These are phyloP conservation scores for Colinus virginianus DNA, from an alignment of 2,113 vertebrate species.

Conservation along the genomic window DNA sequence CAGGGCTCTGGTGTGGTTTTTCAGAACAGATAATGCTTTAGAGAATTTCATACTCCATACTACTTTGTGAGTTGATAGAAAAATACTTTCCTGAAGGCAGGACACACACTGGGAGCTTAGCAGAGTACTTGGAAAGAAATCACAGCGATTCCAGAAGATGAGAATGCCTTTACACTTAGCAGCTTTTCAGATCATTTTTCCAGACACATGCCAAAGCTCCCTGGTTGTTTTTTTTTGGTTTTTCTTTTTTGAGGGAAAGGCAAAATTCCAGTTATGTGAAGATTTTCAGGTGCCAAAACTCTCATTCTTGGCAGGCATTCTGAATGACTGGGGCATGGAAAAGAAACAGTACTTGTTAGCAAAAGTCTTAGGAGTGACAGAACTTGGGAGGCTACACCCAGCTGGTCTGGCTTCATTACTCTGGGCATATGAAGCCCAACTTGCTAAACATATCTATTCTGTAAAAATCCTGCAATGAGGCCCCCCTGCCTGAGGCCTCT, in stretches of 20 bases:
- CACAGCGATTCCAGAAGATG: not conserved
- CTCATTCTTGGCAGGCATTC: not conserved
- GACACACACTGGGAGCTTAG: not conserved
- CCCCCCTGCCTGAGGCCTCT: not conserved
- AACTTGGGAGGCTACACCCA: not conserved
- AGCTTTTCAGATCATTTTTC: not conserved
- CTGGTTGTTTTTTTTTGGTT: not conserved
- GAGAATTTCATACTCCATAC: not conserved
- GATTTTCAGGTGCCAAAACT: not conserved
- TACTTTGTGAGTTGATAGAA: not conserved
- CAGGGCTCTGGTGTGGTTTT: not conserved
- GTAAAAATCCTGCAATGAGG: not conserved
- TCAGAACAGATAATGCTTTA: not conserved
- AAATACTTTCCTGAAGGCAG: not conserved
- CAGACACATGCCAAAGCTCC: not conserved
- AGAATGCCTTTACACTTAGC: not conserved
- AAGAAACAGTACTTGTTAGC: not conserved
- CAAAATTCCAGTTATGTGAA: not conserved
- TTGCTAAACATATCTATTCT: accelerated
- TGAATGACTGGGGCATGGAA: not conserved
- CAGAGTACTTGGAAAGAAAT: not conserved
- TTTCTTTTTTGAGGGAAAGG: not conserved
- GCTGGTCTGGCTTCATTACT: not conserved
- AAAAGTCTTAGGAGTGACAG: not conserved
- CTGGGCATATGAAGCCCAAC: not conserved